phyloP scores from a whole-genome alignment of 2,113 vertebrate species.

The Athene cunicularia region DNA sequence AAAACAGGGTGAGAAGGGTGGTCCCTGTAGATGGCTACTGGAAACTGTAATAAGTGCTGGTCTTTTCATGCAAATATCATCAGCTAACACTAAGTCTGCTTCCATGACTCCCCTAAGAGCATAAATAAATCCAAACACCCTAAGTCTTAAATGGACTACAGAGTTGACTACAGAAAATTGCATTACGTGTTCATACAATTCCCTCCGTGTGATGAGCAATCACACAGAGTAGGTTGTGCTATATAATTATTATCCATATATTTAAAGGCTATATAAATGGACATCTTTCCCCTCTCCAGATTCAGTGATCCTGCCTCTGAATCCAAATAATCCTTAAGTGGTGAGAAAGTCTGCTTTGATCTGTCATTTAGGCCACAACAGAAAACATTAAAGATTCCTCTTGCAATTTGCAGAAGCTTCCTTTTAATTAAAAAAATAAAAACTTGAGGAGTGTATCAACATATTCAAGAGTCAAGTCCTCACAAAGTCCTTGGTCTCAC shows the following conservation, averaged over 20 bases:
- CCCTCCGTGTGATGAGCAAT: not conserved
- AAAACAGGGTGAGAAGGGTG: not conserved
- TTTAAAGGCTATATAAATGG: not conserved
- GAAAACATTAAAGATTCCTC: not conserved
- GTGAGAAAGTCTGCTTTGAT: not conserved
- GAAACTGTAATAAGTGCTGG: not conserved
- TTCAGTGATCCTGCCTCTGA: not conserved
- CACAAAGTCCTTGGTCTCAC: not conserved
- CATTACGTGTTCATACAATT: not conserved
- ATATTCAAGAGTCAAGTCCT: not conserved
- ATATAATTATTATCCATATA: not conserved
- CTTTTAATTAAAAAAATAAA: not conserved
- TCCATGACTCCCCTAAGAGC: not conserved
- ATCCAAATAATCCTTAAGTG: not conserved
- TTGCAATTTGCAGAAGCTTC: not conserved
- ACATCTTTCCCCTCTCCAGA: not conserved
- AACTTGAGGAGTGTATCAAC: not conserved
- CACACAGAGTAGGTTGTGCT: not conserved
- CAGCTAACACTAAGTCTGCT: not conserved
- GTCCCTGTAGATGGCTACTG: not conserved
- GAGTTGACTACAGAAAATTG: not conserved
- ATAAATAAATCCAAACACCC: not conserved
- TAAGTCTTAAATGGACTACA: not conserved
- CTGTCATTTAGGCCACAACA: not conserved
- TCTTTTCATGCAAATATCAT: not conserved